These are phyloP conservation scores for Entomyzon cyanotis DNA, from an alignment of 2,113 vertebrate genomes.

Conservation along the genomic window DNA sequence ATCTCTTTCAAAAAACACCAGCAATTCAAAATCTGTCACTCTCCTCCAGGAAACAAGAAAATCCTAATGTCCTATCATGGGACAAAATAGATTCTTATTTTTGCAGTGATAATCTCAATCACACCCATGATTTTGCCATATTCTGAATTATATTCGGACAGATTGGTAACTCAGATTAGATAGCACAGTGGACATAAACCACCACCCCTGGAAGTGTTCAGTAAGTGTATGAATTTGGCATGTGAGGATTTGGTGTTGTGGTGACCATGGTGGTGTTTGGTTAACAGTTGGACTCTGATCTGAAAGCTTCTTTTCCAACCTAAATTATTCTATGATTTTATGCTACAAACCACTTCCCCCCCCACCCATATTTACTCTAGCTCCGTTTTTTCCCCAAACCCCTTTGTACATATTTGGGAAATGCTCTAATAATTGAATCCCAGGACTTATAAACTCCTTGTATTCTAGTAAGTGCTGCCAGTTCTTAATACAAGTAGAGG, in stretches of 20 bases:
- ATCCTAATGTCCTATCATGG: neutral
- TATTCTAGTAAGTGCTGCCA: neutral
- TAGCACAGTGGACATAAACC: neutral
- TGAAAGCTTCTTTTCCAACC: neutral
- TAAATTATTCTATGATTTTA: neutral
- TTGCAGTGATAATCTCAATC: neutral
- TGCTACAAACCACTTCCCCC: neutral
- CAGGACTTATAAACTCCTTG: neutral
- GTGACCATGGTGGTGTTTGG: accelerated
- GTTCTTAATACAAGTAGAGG: neutral
- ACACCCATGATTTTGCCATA: neutral
- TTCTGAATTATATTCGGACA: neutral
- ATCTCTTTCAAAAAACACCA: neutral
- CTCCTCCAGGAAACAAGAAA: neutral
- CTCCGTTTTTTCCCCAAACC: accelerated
- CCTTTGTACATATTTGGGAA: neutral
- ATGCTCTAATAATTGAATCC: neutral
- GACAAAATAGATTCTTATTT: neutral
- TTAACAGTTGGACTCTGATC: neutral
- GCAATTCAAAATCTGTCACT: neutral
- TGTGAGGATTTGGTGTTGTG: too few species aligned
- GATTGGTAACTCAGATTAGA: neutral
- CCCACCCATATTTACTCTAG: neutral
- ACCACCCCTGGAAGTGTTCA: neutral
- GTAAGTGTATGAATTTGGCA: neutral